Conservation (phyloP, 2,113 vertebrate genomes). For the Oryzias woworae region DNA sequence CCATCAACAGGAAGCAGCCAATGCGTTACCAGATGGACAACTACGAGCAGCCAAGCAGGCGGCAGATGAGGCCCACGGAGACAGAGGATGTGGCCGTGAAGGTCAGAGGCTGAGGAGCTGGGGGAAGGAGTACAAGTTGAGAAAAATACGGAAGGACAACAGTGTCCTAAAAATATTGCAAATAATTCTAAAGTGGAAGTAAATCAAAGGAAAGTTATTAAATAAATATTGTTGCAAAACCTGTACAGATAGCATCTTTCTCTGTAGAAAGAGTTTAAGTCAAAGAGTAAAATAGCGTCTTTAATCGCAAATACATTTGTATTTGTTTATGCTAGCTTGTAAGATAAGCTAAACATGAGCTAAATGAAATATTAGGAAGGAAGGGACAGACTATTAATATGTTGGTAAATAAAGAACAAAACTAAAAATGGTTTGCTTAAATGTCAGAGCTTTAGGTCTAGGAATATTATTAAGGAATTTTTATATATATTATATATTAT, state of each 20-base stretch:
- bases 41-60: constrained; percentile 85
- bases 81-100: constrained; percentile 90
- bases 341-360: no score
- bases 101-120: constrained; percentile 73
- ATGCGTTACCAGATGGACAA: constrained; percentile 89
- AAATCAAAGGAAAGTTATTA: neutral
- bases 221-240: neutral
- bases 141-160: neutral
- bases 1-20: constrained; percentile 93
- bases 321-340: no score
- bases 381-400: no score
- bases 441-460: no score
- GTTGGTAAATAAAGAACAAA: no score
- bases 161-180: neutral
- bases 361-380: no score
- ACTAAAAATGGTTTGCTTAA: no score
- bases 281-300: no score
- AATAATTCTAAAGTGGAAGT: neutral
- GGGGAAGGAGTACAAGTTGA: neutral
- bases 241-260: neutral
- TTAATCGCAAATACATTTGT: no score
- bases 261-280: no score
- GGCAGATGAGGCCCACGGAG: constrained; percentile 80
- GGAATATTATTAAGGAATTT: no score
- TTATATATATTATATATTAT: no score